Evolutionary conservation across 2,797 vertebrate genomes (phyloP), one percentile per base, ranked within the genome.

Genomic region (Orientallactaga sibirica): DNA sequence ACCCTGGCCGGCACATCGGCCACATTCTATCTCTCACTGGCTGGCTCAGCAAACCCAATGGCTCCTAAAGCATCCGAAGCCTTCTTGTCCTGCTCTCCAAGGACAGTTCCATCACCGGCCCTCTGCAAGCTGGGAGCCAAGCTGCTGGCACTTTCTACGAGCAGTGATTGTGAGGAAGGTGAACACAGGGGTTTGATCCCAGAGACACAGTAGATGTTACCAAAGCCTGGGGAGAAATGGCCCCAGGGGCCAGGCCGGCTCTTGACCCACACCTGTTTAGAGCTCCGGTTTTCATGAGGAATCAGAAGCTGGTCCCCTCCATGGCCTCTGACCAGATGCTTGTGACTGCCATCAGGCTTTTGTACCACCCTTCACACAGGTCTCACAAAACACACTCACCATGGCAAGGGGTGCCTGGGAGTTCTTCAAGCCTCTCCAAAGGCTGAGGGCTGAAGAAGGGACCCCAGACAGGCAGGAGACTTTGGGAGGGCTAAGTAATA

Each of bases 361-460:
- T 70, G 81, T 6, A 2, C 27, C 41, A 19, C 7, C 5, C 62
- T 62, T 25, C 33, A n/a, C 3, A 3, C 5, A 25, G 18, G 7
- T 10, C 29, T 75, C 79, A 16, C 12, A 29, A 81, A 74, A 86
- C 4, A 25, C 29, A 10, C 48, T 70, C 22, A 4, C 85, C 92
- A 88, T n/a, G 22, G 68, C 67, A 61, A 52, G 15, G 14, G 20
- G 1, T 14, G 20, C 25, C 66, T 64, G 37, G 82, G 58, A 76
- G 71, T 76, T 81, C 82, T 41, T 16, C 75, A 85, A 80, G 43
- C 29, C 25, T 64, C 88, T 92, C 11, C 29, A 79, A 87, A 89
- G 5, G 19, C n/a, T 5, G 68, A 25, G 68, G 33, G 58, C 61
- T 66, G 48, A 37, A 80, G 58, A 80, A 55, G 41, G 3, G 37